Base-by-base conservation (phyloP, 2,797 vertebrate genomes). In the Labeo calbasu region DNA sequence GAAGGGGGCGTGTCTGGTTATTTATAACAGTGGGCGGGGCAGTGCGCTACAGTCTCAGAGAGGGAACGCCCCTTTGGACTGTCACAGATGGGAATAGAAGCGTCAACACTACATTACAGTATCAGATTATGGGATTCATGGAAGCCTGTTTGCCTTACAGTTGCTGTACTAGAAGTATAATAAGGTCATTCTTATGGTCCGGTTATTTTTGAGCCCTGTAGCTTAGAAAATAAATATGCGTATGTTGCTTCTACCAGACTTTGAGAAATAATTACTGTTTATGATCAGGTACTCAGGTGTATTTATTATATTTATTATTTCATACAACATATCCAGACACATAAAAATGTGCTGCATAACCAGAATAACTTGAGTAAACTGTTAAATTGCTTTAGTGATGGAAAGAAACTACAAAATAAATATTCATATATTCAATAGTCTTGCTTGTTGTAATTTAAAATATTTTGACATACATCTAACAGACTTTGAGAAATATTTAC, bases 21-120 rank as follows among this genome's bases (percentile, higher is more conserved):
- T 61, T 71, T 11, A 28, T 73, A 70, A 8, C 17, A 50, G 28
- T 85, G 79, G 86, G 86, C 75, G 68, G 36, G 17, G 21, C 19
- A 5, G 14, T 5, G 13, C 1, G 32, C 17, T 15, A 21, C 32
- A 65, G 63, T 17, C 48, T 69, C 1, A 11, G 14, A 2, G 11
- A 23, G 46, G 81, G 32, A 65, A 65, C 71, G 71, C 81, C 82
- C 43, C 11, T 13, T 63, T 8, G 14, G 2, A 7, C 40, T 46
- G 36, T 43, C n/a, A 66, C 17, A 32, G 32, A 82, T 82, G 55
- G 69, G 70, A 65, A 48, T 46, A 57, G 55, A 70, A 12, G 17
- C 21, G 69, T 73, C 19, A 51, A 72, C 59, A 0, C 40, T 65
- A 72, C n/a, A 69, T 57, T 25, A 70, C 36, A 55, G 46, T 53